A percentile compares a stretch with the other conserved stretches of the same genome.
Conservation (phyloP, 2,113 vertebrate genomes). For the Periophthalmodon schlosseri region DNA sequence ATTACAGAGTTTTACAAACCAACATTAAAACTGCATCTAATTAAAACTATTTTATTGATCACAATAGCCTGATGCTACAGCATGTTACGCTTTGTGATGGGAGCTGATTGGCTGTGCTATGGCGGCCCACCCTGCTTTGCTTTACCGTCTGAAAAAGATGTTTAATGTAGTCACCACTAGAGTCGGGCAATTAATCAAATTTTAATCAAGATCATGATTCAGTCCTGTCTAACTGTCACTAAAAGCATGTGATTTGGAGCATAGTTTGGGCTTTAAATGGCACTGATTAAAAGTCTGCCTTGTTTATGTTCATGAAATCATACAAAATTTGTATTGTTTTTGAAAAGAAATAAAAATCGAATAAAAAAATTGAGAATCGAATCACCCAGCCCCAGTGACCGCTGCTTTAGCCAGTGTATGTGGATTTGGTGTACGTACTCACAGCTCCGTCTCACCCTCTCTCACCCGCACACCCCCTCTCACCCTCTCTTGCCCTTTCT, state of each 20-base stretch:
- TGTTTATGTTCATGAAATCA: no score
- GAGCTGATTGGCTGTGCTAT: background rate
- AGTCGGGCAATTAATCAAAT: no score
- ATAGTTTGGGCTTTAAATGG: no score
- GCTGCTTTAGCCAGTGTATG: slow-evolving; percentile 35
- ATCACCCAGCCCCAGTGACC: slow-evolving; percentile 34
- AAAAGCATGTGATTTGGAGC: no score
- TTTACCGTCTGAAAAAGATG: background rate
- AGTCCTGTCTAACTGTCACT: no score
- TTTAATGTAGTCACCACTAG: background rate
- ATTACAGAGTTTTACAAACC: background rate
- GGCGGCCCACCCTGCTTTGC: background rate
- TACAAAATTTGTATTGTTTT: no score
- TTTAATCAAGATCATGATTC: no score
- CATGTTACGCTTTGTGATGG: background rate
- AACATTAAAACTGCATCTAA: background rate
- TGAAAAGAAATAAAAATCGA: no score
- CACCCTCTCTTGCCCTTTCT: slow-evolving; percentile 48
- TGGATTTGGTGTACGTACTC: slow-evolving; percentile 45
- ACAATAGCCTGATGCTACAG: background rate
- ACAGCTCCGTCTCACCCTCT: slow-evolving; percentile 22
- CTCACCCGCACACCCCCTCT: slow-evolving; percentile 7
- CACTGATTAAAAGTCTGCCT: no score
- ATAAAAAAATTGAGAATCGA: no score
- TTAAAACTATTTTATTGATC: no score